Percentiles rank a stretch among this genome's conserved stretches.
Evolutionary conservation across 2,888 invertebrate genomes (phyloP).

Genomic region (Melanargia galathea): DNA sequence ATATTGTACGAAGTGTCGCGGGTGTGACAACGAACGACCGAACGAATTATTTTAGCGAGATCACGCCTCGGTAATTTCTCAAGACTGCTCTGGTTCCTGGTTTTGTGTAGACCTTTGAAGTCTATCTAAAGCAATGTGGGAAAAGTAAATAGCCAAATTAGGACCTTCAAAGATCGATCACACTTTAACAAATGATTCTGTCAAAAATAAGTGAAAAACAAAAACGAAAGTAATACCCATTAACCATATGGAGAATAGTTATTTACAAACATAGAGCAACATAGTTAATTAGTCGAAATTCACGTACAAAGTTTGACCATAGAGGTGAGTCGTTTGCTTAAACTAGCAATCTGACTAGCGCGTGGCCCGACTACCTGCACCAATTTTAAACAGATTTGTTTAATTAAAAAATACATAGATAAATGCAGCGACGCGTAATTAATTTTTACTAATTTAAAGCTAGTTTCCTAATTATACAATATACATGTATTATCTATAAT

Average conservation of each 20-base stretch:
- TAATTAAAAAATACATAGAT: background rate
- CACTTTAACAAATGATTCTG: background rate
- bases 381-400: background rate
- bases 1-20: too few species aligned
- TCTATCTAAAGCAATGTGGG: background rate
- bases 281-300: conserved; percentile 11
- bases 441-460: too few species aligned
- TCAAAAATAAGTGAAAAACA: background rate
- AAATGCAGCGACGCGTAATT: too few species aligned
- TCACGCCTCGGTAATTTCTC: too few species aligned
- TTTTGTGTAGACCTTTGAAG: too few species aligned
- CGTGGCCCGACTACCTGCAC: background rate
- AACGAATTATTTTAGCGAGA: too few species aligned
- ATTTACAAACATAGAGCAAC: conserved; percentile 13
- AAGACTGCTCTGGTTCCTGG: too few species aligned
- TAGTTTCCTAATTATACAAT: too few species aligned
- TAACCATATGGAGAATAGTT: background rate
- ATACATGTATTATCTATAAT: too few species aligned
- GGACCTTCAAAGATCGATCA: background rate
- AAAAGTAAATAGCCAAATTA: background rate
- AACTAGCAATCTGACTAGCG: conserved; percentile 8
- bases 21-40: too few species aligned
- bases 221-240: background rate
- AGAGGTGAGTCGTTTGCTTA: conserved; percentile 1
- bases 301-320: conserved; percentile 14